phyloP scores from a whole-genome alignment of 2,113 vertebrate genomes.

The Misgurnus anguillicaudatus region DNA sequence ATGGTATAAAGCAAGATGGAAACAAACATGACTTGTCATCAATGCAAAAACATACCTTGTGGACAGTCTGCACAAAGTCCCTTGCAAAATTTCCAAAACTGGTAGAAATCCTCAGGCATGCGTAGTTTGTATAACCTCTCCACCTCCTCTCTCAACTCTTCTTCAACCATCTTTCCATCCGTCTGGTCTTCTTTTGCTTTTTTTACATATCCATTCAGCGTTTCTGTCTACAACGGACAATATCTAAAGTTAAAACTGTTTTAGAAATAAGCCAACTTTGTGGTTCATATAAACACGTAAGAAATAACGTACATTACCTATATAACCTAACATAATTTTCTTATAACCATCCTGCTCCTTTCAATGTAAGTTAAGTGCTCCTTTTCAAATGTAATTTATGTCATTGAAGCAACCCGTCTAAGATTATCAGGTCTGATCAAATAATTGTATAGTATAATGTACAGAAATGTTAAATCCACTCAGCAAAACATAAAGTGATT shows the following conservation, averaged over 20 bases:
- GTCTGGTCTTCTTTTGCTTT: slow-evolving; percentile 9
- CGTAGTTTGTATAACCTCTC: slow-evolving; percentile 78
- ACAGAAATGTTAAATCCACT: no score
- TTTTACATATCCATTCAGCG: neutral
- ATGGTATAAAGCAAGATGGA: neutral
- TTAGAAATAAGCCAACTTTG: neutral
- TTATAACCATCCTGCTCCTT: no score
- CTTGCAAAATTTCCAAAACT: slow-evolving; percentile 93
- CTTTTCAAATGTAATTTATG: no score
- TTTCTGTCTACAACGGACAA: slow-evolving; percentile 4
- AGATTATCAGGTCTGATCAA: no score
- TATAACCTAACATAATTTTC: no score
- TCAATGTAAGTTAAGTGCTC: no score
- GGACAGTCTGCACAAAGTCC: slow-evolving; percentile 81
- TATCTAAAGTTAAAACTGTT: neutral
- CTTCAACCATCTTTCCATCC: slow-evolving; percentile 58
- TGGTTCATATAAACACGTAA: no score
- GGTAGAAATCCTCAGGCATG: slow-evolving; percentile 91
- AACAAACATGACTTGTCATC: neutral
- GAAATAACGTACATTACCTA: no score
- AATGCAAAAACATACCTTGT: slow-evolving; percentile 74
- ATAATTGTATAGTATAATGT: no score
- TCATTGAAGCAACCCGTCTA: no score
- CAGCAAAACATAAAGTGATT: neutral
- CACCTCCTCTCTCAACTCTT: slow-evolving; percentile 76